Conservation (phyloP, 2,113 vertebrate genomes). For the Dasyornis broadbenti region DNA sequence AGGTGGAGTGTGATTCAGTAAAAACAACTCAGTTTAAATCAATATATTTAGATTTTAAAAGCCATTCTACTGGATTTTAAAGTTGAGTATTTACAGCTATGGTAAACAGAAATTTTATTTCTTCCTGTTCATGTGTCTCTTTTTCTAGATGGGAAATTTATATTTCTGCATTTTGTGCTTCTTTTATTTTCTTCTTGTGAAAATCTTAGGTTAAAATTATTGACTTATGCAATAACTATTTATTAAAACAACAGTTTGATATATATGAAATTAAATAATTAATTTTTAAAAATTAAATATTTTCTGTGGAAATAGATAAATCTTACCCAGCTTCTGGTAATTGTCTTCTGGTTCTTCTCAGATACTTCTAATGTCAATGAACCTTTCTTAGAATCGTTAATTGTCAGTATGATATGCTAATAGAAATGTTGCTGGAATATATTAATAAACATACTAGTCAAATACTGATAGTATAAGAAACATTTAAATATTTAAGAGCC, state of each 20-base stretch:
- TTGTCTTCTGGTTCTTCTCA: not conserved
- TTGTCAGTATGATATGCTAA: not conserved
- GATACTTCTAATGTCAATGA: not conserved
- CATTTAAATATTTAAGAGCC: not conserved
- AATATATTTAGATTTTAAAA: not conserved
- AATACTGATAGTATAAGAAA: not conserved
- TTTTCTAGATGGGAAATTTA: not conserved
- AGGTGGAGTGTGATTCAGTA: not conserved
- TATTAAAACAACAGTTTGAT: not conserved
- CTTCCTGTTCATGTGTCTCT: not conserved
- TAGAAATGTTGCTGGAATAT: not conserved
- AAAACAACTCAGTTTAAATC: not conserved
- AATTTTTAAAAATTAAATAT: not conserved
- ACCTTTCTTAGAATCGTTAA: not conserved
- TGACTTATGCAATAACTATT: not conserved
- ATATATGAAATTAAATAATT: not conserved
- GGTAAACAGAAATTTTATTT: not conserved
- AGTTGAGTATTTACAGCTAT: not conserved
- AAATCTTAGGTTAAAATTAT: not conserved
- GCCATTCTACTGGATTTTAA: not conserved
- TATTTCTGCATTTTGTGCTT: not conserved
- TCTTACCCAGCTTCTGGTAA: not conserved
- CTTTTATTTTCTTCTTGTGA: not conserved
- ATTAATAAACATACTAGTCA: not conserved
- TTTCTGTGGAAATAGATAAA: not conserved